Evolutionary conservation across 2,113 vertebrate species (phyloP).

Genomic region (Aptenodytes patagonicus): DNA sequence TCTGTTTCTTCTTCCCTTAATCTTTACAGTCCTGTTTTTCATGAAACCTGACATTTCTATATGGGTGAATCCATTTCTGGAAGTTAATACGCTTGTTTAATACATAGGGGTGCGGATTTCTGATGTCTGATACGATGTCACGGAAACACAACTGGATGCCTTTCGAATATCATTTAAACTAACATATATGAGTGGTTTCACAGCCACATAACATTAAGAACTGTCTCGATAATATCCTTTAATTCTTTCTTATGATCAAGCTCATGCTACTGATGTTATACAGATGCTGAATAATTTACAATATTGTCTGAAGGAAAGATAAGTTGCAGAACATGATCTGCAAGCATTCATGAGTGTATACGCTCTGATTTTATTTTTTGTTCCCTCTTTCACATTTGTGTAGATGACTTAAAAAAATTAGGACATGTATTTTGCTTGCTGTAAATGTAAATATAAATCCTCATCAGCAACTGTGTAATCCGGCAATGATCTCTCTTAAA

Average conservation of each 20-base stretch:
- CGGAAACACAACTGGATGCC: not conserved
- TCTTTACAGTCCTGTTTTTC: not conserved
- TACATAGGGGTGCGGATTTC: not conserved
- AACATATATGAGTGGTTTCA: not conserved
- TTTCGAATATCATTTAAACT: not conserved
- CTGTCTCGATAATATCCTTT: not conserved
- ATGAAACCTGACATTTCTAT: not conserved
- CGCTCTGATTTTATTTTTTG: not conserved
- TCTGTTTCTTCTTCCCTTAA: not conserved
- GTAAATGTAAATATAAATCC: constrained; percentile 55
- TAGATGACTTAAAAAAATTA: not conserved
- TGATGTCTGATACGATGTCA: not conserved
- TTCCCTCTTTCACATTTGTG: not conserved
- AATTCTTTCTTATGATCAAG: not conserved
- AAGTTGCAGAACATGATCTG: not conserved
- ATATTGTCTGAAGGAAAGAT: constrained; percentile 15
- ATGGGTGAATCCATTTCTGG: not conserved
- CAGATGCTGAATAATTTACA: constrained; percentile 53
- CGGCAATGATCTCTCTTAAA: constrained; percentile 2
- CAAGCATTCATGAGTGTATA: not conserved
- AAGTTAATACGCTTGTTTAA: fast-evolving
- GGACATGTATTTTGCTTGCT: constrained; percentile 21
- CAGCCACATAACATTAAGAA: not conserved
- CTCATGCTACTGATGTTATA: not conserved
- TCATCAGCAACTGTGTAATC: constrained; percentile 48